Conservation (phyloP, 2,113 vertebrate species). For the Garra rufa region DNA sequence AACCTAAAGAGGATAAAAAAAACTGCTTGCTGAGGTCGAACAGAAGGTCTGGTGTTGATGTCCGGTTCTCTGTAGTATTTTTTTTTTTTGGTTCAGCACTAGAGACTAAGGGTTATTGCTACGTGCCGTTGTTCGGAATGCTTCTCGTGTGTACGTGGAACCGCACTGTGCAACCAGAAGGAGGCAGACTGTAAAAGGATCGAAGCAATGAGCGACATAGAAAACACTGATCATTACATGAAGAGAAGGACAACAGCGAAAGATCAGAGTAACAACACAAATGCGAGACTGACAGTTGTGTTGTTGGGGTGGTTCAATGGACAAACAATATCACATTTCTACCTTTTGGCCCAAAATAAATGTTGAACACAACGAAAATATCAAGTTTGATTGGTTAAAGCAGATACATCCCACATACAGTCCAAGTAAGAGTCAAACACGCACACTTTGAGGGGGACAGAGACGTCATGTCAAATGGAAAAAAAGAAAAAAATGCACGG, state of each 20-base stretch:
- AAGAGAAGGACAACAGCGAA: conserved; percentile 1
- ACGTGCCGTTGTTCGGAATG: conserved; percentile 58
- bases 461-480: conserved; percentile 43
- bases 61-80: background rate
- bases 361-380: conserved; percentile 18
- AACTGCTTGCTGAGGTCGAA: conserved; percentile 33
- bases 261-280: background rate
- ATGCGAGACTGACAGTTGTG: background rate
- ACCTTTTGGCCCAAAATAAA: conserved; percentile 53
- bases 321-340: conserved; percentile 32
- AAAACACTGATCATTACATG: conserved; percentile 30
- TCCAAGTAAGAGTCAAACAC: conserved; percentile 24
- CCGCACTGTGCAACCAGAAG: conserved; percentile 45
- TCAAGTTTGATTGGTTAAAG: conserved; percentile 35
- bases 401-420: conserved; percentile 16
- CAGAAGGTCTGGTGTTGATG: conserved; percentile 21
- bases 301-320: conserved; percentile 6
- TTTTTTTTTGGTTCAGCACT: conserved; percentile 56
- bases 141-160: conserved; percentile 61
- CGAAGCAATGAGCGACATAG: background rate
- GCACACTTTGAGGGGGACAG: background rate
- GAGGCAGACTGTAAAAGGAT: conserved; percentile 20
- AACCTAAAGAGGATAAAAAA: conserved; percentile 30
- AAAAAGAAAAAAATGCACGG: conserved; percentile 68
- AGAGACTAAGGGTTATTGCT: conserved; percentile 71